phyloP scores from a whole-genome alignment of 2,113 vertebrate genomes.

The zebrafish (Danio rerio) region GRCz12tu NC_133179.1:19019501-19020000 shows the following conservation, averaged over 20 bases:
- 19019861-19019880: too few species aligned
- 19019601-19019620: slow-evolving; percentile 19
- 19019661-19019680: neutral
- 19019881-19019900: too few species aligned
- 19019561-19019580: slow-evolving; percentile 1
- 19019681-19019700: neutral
- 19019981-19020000: too few species aligned
- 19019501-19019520: neutral
- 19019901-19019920: too few species aligned
- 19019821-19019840: too few species aligned
- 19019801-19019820: too few species aligned
- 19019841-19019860: too few species aligned
- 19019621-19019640: slow-evolving; percentile 24
- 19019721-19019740: slow-evolving; percentile 23
- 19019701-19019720: neutral
- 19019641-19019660: slow-evolving; percentile 14
- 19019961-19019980: too few species aligned
- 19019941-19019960: too few species aligned
- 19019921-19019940: too few species aligned
- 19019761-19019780: slow-evolving; percentile 12
- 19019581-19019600: slow-evolving; percentile 40
- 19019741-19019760: neutral
- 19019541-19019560: neutral
- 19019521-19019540: neutral
- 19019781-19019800: neutral